Percentiles rank a stretch among this genome's conserved stretches.
phyloP scores from a whole-genome alignment of 2,113 vertebrate species.

The Asarcornis scutulata region DNA sequence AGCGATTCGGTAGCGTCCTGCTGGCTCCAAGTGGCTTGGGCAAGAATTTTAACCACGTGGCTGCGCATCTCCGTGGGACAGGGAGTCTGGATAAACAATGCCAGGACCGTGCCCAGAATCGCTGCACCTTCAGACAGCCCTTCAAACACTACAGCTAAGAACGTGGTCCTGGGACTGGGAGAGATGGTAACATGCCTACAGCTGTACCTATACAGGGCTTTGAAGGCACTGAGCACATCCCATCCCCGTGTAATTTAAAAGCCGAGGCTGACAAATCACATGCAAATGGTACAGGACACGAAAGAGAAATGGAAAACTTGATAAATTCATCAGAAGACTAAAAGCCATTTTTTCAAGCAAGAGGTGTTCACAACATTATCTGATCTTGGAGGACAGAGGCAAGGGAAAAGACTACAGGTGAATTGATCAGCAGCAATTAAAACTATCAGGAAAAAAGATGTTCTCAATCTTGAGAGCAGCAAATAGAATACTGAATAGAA shows the following conservation, averaged over 20 bases:
- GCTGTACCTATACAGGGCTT: not conserved
- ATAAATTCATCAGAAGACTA: not conserved
- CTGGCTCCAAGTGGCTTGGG: not conserved
- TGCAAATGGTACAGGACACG: not conserved
- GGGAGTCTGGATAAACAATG: not conserved
- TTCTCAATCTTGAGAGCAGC: not conserved
- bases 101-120: not conserved
- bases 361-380: too few relatives aligned
- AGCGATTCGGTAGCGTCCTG: not conserved
- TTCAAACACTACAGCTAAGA: fast-evolving
- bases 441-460: not conserved
- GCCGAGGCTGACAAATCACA: too few relatives aligned
- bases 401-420: not conserved
- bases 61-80: fast-evolving
- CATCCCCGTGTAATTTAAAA: fast-evolving
- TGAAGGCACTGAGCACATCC: too few relatives aligned
- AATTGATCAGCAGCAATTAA: not conserved
- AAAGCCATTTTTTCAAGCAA: not conserved
- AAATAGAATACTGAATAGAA: fast-evolving
- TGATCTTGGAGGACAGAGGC: not conserved
- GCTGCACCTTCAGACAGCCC: not conserved
- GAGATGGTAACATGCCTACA: fast-evolving
- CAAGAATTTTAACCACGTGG: not conserved
- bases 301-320: not conserved
- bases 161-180: fast-evolving